Percentiles rank a stretch among this genome's conserved stretches.
These are phyloP conservation scores for Theodoxus fluviatilis DNA, from an alignment of 2,888 invertebrate species.

Conservation along the genomic window DNA sequence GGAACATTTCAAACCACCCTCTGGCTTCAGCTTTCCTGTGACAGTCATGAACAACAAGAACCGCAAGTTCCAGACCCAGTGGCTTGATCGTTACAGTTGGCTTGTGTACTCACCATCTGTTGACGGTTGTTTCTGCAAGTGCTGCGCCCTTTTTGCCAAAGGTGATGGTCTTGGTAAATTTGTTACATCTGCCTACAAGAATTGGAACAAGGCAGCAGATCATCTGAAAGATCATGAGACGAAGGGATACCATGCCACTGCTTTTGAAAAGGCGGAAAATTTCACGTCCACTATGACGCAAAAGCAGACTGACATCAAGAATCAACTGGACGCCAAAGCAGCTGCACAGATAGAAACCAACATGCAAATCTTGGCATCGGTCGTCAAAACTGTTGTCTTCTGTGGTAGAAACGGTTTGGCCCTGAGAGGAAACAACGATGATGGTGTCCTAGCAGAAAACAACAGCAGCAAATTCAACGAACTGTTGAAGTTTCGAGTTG, in stretches of 20 bases:
- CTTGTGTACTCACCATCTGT: no score
- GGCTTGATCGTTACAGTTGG: no score
- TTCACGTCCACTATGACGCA: background rate
- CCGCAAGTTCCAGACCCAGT: no score
- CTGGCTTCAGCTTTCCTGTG: no score
- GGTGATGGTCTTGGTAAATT: no score
- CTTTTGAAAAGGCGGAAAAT: background rate
- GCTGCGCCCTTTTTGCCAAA: no score
- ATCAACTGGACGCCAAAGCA: background rate
- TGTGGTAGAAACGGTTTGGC: slow-evolving; percentile 35
- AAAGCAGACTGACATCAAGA: background rate
- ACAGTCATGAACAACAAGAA: no score
- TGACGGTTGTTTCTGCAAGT: no score
- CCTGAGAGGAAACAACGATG: slow-evolving; percentile 28
- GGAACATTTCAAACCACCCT: no score
- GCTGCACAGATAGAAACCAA: slow-evolving; percentile 25
- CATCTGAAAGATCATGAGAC: background rate
- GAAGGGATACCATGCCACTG: background rate
- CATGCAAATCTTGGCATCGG: slow-evolving; percentile 28
- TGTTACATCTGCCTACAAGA: background rate
- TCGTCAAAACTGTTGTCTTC: slow-evolving; percentile 33
- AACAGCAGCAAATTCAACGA: slow-evolving; percentile 34
- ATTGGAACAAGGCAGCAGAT: slow-evolving; percentile 2
- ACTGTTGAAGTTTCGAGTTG: slow-evolving; percentile 27
- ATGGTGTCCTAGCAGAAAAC: slow-evolving; percentile 17